Conservation (phyloP, 2,797 vertebrate species). For the Centropyge bicolor region DNA sequence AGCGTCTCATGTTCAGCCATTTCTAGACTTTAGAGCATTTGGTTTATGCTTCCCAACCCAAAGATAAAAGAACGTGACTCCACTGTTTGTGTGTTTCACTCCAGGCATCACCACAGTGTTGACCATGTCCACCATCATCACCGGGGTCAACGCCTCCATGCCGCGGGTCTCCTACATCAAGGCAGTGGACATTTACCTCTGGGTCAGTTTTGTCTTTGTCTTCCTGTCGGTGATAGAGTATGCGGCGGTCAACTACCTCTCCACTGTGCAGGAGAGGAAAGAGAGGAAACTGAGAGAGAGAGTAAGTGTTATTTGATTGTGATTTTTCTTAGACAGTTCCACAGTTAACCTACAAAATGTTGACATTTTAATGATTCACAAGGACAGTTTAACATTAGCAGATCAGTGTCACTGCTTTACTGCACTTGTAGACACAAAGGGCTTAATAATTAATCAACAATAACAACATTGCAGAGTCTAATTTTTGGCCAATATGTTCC, state of each 20-base stretch:
- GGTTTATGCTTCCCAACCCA: neutral
- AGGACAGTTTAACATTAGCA: neutral
- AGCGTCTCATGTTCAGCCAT: neutral
- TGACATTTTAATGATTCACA: slow-evolving; percentile 4
- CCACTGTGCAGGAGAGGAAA: slow-evolving; percentile 92
- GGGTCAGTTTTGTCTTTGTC: slow-evolving; percentile 90
- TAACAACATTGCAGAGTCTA: neutral
- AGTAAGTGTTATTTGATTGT: slow-evolving; percentile 76
- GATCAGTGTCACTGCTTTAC: neutral
- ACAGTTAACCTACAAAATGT: neutral
- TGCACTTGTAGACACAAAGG: neutral
- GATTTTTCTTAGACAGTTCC: neutral
- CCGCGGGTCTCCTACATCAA: slow-evolving; percentile 90
- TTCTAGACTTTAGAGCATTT: neutral
- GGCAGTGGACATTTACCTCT: slow-evolving; percentile 89
- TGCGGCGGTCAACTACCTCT: slow-evolving; percentile 91
- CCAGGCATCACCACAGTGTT: slow-evolving; percentile 89
- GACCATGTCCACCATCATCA: slow-evolving; percentile 91
- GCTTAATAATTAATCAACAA: neutral
- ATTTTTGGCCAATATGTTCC: neutral
- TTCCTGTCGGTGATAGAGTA: slow-evolving; percentile 90
- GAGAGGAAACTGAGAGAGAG: slow-evolving; percentile 89
- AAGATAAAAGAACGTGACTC: slow-evolving; percentile 18
- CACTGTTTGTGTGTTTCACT: slow-evolving; percentile 29
- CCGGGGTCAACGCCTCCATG: slow-evolving; percentile 90